Conservation (phyloP, 2,888 invertebrate species). For the Hemicrepidius hirtus region DNA sequence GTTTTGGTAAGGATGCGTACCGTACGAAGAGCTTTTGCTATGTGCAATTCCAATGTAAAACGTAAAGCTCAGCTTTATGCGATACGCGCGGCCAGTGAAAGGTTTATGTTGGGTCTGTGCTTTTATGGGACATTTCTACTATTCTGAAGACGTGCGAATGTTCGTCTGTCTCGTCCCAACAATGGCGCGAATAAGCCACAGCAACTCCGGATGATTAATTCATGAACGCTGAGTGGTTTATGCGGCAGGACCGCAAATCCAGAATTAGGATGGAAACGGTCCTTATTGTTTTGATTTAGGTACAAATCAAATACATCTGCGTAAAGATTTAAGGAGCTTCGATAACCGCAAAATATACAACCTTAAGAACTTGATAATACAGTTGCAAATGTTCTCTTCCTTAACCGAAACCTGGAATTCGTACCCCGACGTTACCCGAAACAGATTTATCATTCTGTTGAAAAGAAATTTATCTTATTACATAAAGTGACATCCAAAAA, state of each 20-base stretch:
- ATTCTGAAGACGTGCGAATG: conserved; percentile 53
- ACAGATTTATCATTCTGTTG: neutral
- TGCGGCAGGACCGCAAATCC: conserved; percentile 68
- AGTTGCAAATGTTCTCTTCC: neutral
- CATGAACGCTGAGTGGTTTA: conserved; percentile 70
- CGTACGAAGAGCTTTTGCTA: conserved; percentile 34
- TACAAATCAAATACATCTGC: conserved; percentile 52
- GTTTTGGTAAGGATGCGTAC: conserved; percentile 37
- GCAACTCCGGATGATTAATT: conserved; percentile 70
- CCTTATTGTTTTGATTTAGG: conserved; percentile 64
- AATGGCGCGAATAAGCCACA: conserved; percentile 66
- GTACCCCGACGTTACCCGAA: neutral
- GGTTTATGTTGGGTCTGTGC: conserved; percentile 55
- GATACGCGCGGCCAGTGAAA: conserved; percentile 55
- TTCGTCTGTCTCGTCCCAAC: conserved; percentile 52
- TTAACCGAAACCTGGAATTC: neutral
- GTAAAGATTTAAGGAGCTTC: conserved; percentile 46
- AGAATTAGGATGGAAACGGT: conserved; percentile 69
- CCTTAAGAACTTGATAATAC: conserved; percentile 20
- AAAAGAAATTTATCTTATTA: conserved; percentile 5
- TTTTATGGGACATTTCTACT: conserved; percentile 53
- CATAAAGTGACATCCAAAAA: neutral
- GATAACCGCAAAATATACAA: conserved; percentile 33
- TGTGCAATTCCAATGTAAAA: conserved; percentile 53
- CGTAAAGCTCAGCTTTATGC: conserved; percentile 56